Evolutionary conservation across 2,888 invertebrate genomes (phyloP).

Genomic region (Amphipyra berbera): DNA sequence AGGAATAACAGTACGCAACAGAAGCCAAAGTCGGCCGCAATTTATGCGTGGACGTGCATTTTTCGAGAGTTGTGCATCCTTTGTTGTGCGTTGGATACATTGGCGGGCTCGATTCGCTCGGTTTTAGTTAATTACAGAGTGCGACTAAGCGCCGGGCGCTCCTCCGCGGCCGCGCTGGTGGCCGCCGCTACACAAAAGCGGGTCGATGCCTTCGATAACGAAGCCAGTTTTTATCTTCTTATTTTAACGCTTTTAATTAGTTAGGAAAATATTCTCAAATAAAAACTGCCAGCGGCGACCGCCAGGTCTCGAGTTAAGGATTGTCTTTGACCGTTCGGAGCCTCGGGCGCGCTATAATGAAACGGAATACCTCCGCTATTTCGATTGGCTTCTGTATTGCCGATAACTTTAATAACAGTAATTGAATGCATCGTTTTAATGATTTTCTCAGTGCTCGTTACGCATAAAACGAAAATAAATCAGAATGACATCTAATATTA

Average conservation of each 20-base stretch:
- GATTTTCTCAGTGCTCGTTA: conserved; percentile 69
- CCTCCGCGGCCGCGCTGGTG: conserved; percentile 74
- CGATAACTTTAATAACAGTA: conserved; percentile 80
- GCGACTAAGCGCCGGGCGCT: conserved; percentile 77
- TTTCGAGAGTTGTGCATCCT: conserved; percentile 74
- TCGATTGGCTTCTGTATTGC: conserved; percentile 83
- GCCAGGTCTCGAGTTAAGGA: conserved; percentile 75
- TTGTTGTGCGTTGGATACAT: conserved; percentile 73
- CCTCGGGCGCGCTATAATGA: conserved; percentile 80
- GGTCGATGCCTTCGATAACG: conserved; percentile 89
- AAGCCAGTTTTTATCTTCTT: conserved; percentile 87
- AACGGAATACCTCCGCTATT: conserved; percentile 76
- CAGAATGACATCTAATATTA: conserved; percentile 54
- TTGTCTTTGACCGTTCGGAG: conserved; percentile 81
- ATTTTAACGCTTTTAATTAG: conserved; percentile 90
- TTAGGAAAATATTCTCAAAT: conserved; percentile 90
- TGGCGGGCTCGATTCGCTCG: conserved; percentile 68
- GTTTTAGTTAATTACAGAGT: conserved; percentile 88
- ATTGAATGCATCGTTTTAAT: conserved; percentile 74
- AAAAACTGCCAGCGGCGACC: conserved; percentile 82
- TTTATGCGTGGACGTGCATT: conserved; percentile 74
- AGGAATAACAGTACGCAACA: conserved; percentile 55
- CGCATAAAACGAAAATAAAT: conserved; percentile 52
- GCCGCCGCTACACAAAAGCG: conserved; percentile 87
- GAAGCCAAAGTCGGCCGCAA: conserved; percentile 57